These are phyloP conservation scores for Chaetura pelagica DNA, from an alignment of 2,113 vertebrate species.

Conservation along the genomic window DNA sequence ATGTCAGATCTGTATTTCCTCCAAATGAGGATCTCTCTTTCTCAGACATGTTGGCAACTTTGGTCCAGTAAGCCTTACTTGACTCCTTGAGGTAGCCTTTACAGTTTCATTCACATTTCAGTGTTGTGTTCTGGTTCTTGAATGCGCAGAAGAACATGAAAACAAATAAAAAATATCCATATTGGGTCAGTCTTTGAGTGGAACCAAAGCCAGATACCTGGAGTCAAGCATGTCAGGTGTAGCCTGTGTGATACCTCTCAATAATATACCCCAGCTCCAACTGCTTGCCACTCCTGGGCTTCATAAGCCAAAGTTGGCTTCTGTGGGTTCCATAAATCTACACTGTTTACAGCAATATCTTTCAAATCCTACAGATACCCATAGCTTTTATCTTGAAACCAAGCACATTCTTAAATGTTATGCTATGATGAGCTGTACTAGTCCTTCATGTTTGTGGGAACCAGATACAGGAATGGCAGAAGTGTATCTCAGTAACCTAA, in stretches of 20 bases:
- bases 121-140: neutral
- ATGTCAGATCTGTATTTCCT: neutral
- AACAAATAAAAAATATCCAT: neutral
- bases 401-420: neutral
- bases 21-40: neutral
- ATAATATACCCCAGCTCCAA: neutral
- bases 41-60: neutral
- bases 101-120: neutral
- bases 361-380: neutral
- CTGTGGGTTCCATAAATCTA: neutral
- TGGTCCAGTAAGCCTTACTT: neutral
- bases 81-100: neutral
- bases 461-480: neutral
- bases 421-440: neutral
- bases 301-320: neutral
- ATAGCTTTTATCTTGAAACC: neutral
- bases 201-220: neutral
- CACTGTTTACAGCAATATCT: neutral
- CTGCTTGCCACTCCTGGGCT: neutral
- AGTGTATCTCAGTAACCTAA: neutral
- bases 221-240: neutral
- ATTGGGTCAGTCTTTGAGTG: neutral
- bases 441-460: neutral
- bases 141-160: neutral
- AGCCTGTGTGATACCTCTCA: neutral